Base-by-base conservation (phyloP, 1,140 invertebrate species). In the Drosophila nebulosa region DNA sequence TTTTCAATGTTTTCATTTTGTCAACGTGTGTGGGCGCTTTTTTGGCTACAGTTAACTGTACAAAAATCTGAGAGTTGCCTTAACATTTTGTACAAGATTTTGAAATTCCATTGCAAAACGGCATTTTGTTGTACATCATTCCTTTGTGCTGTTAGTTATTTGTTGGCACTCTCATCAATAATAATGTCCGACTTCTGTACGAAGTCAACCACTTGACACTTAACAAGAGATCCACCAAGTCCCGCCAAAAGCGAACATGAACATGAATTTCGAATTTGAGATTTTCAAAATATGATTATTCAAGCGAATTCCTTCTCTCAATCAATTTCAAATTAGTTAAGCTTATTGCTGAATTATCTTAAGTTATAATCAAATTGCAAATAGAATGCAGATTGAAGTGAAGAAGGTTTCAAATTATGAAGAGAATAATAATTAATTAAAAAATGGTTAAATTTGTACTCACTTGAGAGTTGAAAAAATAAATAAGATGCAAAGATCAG, bases 81-180 rank as follows among this genome's bases (percentile, higher is more conserved):
- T 36, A 36, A 35, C 51, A 36, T 64, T 64, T 73, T 71, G 59
- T 39, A 62, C 27, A 52, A 74, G 30, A 72, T 71, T 58, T 72
- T 73, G 53, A 53, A 69, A 61, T 36, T 72, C 53, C 22, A 50
- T 16, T 24, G 12, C 22, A 10, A 42, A 18, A 27, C 35, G 14
- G 16, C 26, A 51, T 55, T 30, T 52, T 27, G 35, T 24, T 64
- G 46, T 18, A 32, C 30, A 32, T 32, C 46, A 61, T 72, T 78
- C 59, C 64, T 72, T 73, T 80, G 78, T 69, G 65, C 60, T 72
- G 78, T 76, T 72, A 72, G 64, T 50, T 64, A 42, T 59, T 22
- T 36, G 50, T 21, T 65, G 68, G 52, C 36, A 53, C 36, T 60
- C 58, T 78, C 74, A 81, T 83, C 70, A 81, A 81, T 83, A 70